Evolutionary conservation across 1,140 invertebrate genomes (phyloP).

Genomic region (Bombus polaris): DNA sequence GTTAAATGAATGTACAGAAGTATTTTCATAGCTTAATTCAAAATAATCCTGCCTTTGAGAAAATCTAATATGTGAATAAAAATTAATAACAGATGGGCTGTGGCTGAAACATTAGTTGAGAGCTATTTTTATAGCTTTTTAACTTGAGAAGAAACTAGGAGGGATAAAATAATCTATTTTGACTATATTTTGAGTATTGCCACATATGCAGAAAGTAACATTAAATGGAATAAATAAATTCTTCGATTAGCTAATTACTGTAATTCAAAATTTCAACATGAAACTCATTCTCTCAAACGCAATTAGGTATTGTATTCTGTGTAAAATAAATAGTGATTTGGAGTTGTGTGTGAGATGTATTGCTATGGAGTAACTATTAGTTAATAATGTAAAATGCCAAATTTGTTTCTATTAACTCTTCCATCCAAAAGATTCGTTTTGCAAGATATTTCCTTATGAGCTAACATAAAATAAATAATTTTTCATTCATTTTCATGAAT

Average conservation of each 20-base stretch:
- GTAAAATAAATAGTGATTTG: constrained; percentile 26
- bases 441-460: constrained; percentile 25
- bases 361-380: constrained; percentile 16
- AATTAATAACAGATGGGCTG: constrained; percentile 80
- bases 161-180: constrained; percentile 81
- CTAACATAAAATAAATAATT: constrained; percentile 2
- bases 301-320: constrained; percentile 28
- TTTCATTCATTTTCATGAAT: constrained; percentile 36
- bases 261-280: constrained; percentile 38
- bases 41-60: constrained; percentile 80
- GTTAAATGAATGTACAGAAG: constrained; percentile 74
- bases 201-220: constrained; percentile 62
- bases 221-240: constrained; percentile 47
- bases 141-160: constrained; percentile 75
- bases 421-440: constrained; percentile 34
- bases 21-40: constrained; percentile 76
- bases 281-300: constrained; percentile 19
- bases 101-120: constrained; percentile 78
- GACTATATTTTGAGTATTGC: constrained; percentile 79
- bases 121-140: constrained; percentile 83
- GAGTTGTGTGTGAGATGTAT: constrained; percentile 30
- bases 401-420: constrained; percentile 45
- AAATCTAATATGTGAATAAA: constrained; percentile 75
- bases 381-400: constrained; percentile 31
- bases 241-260: constrained; percentile 44